A percentile compares a stretch with the other conserved stretches of the same genome.
Conservation (phyloP, 2,888 invertebrate species). For the Lordiphosa andalusiaca region DNA sequence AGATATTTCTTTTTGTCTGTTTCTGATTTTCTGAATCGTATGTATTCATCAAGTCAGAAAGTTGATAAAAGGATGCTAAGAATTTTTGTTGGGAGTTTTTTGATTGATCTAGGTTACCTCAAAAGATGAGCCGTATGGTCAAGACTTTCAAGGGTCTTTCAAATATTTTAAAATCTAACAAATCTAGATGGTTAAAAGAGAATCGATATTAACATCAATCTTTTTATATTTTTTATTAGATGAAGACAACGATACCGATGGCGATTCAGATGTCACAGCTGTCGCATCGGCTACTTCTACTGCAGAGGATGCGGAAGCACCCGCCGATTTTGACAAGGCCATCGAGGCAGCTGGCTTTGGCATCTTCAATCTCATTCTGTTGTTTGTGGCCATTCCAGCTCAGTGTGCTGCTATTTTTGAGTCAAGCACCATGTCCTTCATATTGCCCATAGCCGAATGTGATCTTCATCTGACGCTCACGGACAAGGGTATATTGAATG, state of each 20-base stretch:
- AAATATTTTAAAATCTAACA: no score
- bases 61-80: no score
- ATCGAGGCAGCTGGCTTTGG: conserved; percentile 86
- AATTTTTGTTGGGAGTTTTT: no score
- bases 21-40: no score
- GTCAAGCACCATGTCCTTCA: conserved; percentile 87
- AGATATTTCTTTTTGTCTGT: no score
- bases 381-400: conserved; percentile 84
- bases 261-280: conserved; percentile 33
- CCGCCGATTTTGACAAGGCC: conserved; percentile 87
- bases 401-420: conserved; percentile 87
- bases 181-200: no score
- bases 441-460: conserved; percentile 88
- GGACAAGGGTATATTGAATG: conserved; percentile 87
- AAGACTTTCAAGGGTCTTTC: no score
- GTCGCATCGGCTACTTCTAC: conserved; percentile 4
- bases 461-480: conserved; percentile 85
- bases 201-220: neutral
- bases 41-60: no score
- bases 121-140: no score
- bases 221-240: conserved; percentile 8
- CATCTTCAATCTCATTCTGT: conserved; percentile 84
- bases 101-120: no score
- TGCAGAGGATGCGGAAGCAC: conserved; percentile 39
- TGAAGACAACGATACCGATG: conserved; percentile 32